phyloP scores from a whole-genome alignment of 2,113 vertebrate species.

The Corythaeola cristata region DNA sequence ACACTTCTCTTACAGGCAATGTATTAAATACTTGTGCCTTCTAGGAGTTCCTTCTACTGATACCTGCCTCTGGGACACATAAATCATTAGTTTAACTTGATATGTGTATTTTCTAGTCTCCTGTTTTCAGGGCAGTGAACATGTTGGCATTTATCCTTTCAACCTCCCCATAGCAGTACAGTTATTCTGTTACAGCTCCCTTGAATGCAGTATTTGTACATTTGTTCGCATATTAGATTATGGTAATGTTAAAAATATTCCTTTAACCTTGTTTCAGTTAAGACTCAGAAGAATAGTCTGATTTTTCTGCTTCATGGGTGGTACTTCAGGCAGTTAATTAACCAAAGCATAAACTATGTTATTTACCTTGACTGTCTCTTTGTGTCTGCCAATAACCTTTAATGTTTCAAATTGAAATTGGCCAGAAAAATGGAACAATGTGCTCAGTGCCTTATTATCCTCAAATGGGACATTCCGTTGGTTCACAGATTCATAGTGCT shows the following conservation, averaged over 20 bases:
- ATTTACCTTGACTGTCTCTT: slow-evolving; percentile 53
- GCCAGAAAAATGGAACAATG: slow-evolving; percentile 64
- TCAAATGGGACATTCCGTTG: background rate
- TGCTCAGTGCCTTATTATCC: slow-evolving; percentile 14
- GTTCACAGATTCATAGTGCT: background rate
- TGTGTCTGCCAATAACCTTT: slow-evolving; percentile 57
- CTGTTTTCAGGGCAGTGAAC: background rate
- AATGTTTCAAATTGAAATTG: slow-evolving; percentile 66
- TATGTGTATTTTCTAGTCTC: background rate
- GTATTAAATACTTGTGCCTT: background rate
- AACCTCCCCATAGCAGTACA: background rate
- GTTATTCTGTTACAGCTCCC: background rate
- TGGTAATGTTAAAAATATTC: slow-evolving; percentile 27
- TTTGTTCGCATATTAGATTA: slow-evolving; percentile 48
- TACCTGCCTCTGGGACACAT: background rate
- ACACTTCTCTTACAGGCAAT: background rate
- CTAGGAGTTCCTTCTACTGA: background rate
- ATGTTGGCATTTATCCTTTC: background rate
- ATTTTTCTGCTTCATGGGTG: slow-evolving; percentile 45
- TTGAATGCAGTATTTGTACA: background rate
- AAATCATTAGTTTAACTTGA: background rate
- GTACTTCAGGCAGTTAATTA: slow-evolving; percentile 41
- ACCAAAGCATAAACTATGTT: background rate
- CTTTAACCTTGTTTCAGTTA: slow-evolving; percentile 34
- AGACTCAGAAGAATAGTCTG: slow-evolving; percentile 20